Evolutionary conservation across 1,140 invertebrate species (phyloP).

Genomic region (Neuroterus valhalla): DNA sequence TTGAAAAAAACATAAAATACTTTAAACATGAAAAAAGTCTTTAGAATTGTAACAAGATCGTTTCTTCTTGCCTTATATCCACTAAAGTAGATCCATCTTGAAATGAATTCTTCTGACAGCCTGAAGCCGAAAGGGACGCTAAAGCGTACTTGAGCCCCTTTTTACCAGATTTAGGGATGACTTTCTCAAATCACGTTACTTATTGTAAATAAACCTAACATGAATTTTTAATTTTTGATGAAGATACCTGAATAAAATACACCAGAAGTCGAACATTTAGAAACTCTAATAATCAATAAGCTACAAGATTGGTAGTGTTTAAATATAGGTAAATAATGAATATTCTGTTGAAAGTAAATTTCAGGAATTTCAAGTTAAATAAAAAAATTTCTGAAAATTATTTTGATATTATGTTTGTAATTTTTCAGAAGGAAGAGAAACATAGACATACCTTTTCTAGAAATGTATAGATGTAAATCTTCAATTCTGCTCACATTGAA

Average conservation of each 20-base stretch:
- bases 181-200: slow-evolving; percentile 27
- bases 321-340: too few species aligned
- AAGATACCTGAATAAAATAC: background rate
- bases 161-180: slow-evolving; percentile 29
- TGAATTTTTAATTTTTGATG: slow-evolving; percentile 4
- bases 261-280: too few species aligned
- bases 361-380: too few species aligned
- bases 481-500: background rate
- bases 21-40: background rate
- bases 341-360: too few species aligned
- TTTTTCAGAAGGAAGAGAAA: too few species aligned
- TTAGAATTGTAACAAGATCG: background rate
- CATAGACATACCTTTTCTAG: background rate
- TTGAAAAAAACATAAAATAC: background rate
- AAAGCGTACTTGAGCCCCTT: slow-evolving; percentile 15
- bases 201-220: background rate
- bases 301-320: too few species aligned
- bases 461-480: slow-evolving; percentile 1
- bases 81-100: slow-evolving; percentile 2
- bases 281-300: too few species aligned
- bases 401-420: too few species aligned
- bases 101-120: slow-evolving; percentile 19
- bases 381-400: too few species aligned
- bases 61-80: background rate
- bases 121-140: background rate